Conservation (phyloP, 2,797 vertebrate species). For the Brachymystax lenok region DNA sequence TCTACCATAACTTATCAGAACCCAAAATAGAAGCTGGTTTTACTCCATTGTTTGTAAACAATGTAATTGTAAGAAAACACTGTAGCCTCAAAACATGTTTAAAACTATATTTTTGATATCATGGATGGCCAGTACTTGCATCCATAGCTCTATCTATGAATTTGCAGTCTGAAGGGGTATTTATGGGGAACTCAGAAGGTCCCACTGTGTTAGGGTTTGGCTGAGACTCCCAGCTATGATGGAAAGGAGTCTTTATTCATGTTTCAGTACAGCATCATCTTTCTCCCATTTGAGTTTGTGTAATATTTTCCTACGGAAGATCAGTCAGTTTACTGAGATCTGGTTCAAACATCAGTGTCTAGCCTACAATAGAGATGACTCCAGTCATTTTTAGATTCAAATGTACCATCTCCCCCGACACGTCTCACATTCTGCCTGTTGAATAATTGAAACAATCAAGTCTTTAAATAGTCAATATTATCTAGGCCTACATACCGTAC, state of each 20-base stretch:
- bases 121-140: too few species aligned
- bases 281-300: slow-evolving; percentile 40
- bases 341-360: slow-evolving; percentile 50
- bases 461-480: not conserved
- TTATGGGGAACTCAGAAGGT: slow-evolving; percentile 59
- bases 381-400: not conserved
- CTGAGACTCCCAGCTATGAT: slow-evolving; percentile 49
- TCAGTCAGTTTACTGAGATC: slow-evolving; percentile 32
- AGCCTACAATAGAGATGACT: not conserved
- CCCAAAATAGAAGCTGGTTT: too few species aligned
- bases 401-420: not conserved
- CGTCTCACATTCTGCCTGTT: not conserved
- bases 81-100: too few species aligned
- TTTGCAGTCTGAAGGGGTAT: slow-evolving; percentile 47
- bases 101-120: too few species aligned
- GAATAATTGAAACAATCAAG: not conserved
- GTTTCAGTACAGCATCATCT: slow-evolving; percentile 46
- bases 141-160: too few species aligned
- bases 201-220: slow-evolving; percentile 76
- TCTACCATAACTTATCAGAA: too few species aligned
- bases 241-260: slow-evolving; percentile 63
- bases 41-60: too few species aligned
- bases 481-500: not conserved
- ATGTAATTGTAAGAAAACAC: too few species aligned
- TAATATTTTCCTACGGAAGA: slow-evolving; percentile 55